A percentile compares a stretch with the other conserved stretches of the same genome.
phyloP scores from a whole-genome alignment of 2,797 vertebrate species.

The Agapornis canus region DNA sequence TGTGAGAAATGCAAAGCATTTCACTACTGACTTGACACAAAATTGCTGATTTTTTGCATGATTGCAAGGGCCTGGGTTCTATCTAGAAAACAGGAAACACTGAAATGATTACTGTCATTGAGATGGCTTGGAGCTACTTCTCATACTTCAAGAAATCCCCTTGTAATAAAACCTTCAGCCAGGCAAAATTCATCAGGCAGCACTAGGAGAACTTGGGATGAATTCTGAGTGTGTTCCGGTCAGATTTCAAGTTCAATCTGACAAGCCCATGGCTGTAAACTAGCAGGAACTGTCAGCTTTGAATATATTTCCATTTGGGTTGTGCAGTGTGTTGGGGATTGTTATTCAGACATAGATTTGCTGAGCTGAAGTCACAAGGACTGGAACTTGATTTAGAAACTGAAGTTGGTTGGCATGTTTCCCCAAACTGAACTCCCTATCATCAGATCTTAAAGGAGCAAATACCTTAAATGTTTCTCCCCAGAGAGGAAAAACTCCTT shows the following conservation, averaged over 20 bases:
- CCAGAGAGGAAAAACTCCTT: not conserved
- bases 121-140: constrained; percentile 16
- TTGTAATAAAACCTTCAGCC: constrained; percentile 46
- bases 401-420: not conserved
- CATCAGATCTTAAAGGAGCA: not conserved
- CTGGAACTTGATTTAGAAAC: not conserved
- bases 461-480: not conserved
- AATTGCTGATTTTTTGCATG: not conserved
- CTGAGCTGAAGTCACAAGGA: not conserved
- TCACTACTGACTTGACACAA: constrained; percentile 38
- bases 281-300: constrained; percentile 41
- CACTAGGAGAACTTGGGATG: constrained; percentile 29
- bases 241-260: constrained; percentile 54
- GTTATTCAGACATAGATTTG: not conserved
- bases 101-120: constrained; percentile 49
- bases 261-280: constrained; percentile 48
- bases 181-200: constrained; percentile 54
- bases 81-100: not conserved
- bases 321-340: not conserved
- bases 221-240: constrained; percentile 40
- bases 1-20: constrained; percentile 18
- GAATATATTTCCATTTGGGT: constrained; percentile 29
- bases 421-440: not conserved
- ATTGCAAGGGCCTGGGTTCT: constrained; percentile 2
- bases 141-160: constrained; percentile 41